Conservation (phyloP, 2,797 vertebrate species). For the Amniataba percoides region DNA sequence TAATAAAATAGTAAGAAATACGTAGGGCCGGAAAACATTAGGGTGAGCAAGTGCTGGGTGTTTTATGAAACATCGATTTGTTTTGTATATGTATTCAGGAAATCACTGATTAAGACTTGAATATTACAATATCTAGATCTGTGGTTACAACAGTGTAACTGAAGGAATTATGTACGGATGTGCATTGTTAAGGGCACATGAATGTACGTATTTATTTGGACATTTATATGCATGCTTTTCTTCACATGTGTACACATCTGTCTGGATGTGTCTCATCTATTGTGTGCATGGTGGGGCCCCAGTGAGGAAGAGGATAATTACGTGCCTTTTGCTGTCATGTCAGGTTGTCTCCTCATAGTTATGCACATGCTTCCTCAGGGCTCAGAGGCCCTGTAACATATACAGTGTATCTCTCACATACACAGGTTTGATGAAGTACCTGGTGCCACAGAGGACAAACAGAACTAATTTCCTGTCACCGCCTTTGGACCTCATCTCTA, state of each 20-base stretch:
- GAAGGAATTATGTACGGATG: not conserved
- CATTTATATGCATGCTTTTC: slow-evolving; percentile 45
- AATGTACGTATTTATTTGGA: slow-evolving; percentile 41
- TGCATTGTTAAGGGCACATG: slow-evolving; percentile 1
- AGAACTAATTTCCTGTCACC: slow-evolving; percentile 86
- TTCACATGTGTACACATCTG: slow-evolving; percentile 41
- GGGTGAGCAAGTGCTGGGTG: slow-evolving; percentile 21
- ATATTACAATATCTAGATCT: slow-evolving; percentile 16
- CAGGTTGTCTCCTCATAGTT: slow-evolving; percentile 62
- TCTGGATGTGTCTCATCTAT: slow-evolving; percentile 36
- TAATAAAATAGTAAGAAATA: slow-evolving; percentile 28
- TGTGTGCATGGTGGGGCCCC: slow-evolving; percentile 38
- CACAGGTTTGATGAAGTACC: slow-evolving; percentile 82
- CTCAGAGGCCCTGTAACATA: slow-evolving; percentile 67
- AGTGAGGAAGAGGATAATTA: slow-evolving; percentile 61
- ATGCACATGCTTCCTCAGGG: slow-evolving; percentile 52
- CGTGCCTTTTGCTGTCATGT: slow-evolving; percentile 64
- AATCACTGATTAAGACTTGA: slow-evolving; percentile 17
- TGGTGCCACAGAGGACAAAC: slow-evolving; percentile 82
- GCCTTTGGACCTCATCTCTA: slow-evolving; percentile 80
- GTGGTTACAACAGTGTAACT: not conserved
- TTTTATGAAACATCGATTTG: slow-evolving; percentile 30
- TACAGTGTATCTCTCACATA: slow-evolving; percentile 69
- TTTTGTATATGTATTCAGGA: slow-evolving; percentile 21
- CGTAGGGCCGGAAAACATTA: slow-evolving; percentile 35